Percentiles rank a stretch among this genome's conserved stretches.
Conservation (phyloP, 2,888 invertebrate species). For the Ormyrus nitidulus region DNA sequence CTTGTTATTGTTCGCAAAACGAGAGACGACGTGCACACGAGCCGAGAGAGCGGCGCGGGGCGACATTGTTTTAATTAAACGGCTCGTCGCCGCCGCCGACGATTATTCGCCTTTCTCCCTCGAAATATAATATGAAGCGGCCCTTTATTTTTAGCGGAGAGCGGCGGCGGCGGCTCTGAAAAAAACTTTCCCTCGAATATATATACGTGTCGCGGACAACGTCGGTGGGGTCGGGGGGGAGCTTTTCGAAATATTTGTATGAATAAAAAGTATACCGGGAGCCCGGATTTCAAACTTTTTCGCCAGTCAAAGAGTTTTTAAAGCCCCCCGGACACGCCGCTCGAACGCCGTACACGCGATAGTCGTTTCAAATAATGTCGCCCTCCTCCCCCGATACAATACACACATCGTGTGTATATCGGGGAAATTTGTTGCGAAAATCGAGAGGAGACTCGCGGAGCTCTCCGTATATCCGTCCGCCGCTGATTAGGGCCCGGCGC, state of each 20-base stretch:
- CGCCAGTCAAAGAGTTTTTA: slow-evolving; percentile 14
- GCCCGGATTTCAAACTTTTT: slow-evolving; percentile 9
- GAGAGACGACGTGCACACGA: slow-evolving; percentile 61
- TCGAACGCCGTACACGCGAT: neutral
- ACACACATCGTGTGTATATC: no score
- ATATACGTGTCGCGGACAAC: slow-evolving; percentile 11
- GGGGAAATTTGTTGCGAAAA: neutral
- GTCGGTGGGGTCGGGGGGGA: slow-evolving; percentile 10
- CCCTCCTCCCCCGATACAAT: neutral
- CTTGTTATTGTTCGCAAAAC: slow-evolving; percentile 70
- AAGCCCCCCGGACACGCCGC: neutral
- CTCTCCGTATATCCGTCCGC: no score
- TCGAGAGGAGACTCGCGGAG: no score
- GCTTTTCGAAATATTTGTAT: slow-evolving; percentile 46
- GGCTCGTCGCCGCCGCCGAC: slow-evolving; percentile 63
- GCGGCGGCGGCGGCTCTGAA: neutral
- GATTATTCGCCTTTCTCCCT: slow-evolving; percentile 27
- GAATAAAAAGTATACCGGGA: slow-evolving; percentile 39
- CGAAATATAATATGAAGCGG: slow-evolving; percentile 20
- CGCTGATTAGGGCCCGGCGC: no score
- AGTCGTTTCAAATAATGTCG: neutral
- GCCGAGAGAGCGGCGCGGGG: slow-evolving; percentile 61
- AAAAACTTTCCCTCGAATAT: slow-evolving; percentile 34
- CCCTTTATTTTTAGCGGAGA: slow-evolving; percentile 22
- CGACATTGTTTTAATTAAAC: slow-evolving; percentile 72